Conservation (phyloP, 2,797 vertebrate species). For the Aselliscus stoliczkanus region DNA sequence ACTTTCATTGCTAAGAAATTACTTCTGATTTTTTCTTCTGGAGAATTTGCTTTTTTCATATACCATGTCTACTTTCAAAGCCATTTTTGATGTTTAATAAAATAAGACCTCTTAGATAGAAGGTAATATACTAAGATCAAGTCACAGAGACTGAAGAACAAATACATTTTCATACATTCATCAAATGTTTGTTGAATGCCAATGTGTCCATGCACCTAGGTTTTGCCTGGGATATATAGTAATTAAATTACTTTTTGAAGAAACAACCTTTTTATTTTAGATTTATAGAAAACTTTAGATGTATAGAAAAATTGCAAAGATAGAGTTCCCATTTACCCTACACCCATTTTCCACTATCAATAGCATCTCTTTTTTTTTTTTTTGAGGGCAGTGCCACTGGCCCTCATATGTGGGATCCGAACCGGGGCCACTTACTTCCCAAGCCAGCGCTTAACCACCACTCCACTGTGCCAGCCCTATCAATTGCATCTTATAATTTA, state of each 20-base stretch:
- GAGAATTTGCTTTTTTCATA: not conserved
- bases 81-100: conserved; percentile 12
- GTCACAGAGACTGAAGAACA: not conserved
- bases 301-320: not conserved
- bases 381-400: no score
- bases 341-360: not conserved
- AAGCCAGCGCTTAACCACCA: no score
- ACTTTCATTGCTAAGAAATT: conserved; percentile 1
- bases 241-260: not conserved
- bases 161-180: conserved; percentile 19
- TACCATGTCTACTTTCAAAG: not conserved
- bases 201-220: not conserved
- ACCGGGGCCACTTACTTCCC: no score
- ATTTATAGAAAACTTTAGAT: not conserved
- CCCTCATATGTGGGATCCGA: no score
- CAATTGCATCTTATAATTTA: not conserved
- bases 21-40: not conserved
- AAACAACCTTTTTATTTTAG: not conserved
- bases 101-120: not conserved
- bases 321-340: not conserved
- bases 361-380: no score
- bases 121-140: not conserved
- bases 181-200: not conserved
- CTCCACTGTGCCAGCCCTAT: no score
- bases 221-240: not conserved